Percentiles rank a stretch among this genome's conserved stretches.
Conservation (phyloP, 2,113 vertebrate species). For the Lycaon pictus region DNA sequence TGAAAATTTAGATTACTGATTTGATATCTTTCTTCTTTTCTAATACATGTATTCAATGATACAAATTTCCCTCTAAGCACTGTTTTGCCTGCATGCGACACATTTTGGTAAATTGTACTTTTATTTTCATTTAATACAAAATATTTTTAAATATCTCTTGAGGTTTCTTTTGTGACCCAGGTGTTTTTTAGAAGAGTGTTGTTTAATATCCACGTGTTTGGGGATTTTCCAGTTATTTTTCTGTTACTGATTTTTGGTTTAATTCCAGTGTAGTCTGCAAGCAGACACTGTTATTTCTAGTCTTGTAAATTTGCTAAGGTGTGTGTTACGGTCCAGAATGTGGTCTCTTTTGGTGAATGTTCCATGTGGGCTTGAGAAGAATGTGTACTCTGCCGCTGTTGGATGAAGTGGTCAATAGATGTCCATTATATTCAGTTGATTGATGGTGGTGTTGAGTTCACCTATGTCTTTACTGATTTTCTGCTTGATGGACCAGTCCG, state of each 20-base stretch:
- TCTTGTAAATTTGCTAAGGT: not conserved
- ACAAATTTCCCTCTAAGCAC: not conserved
- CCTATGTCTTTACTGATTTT: not conserved
- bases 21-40: not conserved
- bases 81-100: not conserved
- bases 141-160: not conserved
- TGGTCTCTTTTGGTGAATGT: not conserved
- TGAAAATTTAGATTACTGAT: not conserved
- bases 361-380: not conserved
- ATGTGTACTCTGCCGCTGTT: not conserved
- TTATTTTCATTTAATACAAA: not conserved
- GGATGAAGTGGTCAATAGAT: not conserved
- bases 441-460: not conserved
- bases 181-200: not conserved
- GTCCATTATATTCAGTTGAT: not conserved
- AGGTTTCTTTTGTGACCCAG: not conserved
- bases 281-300: not conserved
- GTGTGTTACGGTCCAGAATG: not conserved
- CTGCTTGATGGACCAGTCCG: not conserved
- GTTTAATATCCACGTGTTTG: not conserved
- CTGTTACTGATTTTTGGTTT: not conserved
- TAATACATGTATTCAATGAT: not conserved
- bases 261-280: not conserved
- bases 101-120: not conserved
- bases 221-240: not conserved